Conservation (phyloP, 2,113 vertebrate species). For the Mungos mungo region DNA sequence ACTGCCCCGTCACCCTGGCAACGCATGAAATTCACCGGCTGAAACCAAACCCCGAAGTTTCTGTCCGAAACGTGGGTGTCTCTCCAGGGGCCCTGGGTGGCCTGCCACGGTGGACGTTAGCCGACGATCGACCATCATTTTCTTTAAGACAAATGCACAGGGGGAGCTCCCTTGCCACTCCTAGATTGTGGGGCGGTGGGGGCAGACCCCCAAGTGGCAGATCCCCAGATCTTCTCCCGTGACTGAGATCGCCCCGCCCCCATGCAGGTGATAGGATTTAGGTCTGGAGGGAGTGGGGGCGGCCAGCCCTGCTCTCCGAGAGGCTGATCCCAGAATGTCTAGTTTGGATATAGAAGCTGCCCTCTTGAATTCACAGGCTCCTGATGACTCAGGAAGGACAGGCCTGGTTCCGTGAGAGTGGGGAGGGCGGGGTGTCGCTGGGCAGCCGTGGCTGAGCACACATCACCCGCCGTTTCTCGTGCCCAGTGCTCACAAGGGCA, state of each 20-base stretch:
- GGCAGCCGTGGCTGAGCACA: neutral
- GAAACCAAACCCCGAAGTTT: neutral
- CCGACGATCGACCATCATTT: too few species aligned
- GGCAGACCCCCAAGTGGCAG: neutral
- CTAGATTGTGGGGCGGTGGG: too few species aligned
- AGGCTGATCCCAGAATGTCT: too few species aligned
- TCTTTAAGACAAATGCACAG: neutral
- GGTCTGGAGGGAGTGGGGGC: neutral
- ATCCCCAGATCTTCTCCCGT: neutral
- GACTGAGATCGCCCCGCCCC: neutral
- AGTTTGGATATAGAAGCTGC: too few species aligned
- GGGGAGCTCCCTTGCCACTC: too few species aligned
- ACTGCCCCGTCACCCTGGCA: neutral
- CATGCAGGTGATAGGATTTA: neutral
- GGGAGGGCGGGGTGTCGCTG: neutral
- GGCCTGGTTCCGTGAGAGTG: accelerated
- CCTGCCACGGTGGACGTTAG: accelerated
- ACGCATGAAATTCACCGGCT: accelerated
- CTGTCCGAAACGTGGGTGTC: accelerated
- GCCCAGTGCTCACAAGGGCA: neutral
- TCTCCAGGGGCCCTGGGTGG: accelerated
- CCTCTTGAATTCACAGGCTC: neutral
- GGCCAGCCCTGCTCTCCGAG: neutral
- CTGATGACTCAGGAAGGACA: neutral
- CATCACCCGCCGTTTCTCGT: neutral